A percentile compares a stretch with the other conserved stretches of the same genome.
Evolutionary conservation across 2,797 vertebrate genomes (phyloP).

Genomic region (Halcyon smyrnensis): DNA sequence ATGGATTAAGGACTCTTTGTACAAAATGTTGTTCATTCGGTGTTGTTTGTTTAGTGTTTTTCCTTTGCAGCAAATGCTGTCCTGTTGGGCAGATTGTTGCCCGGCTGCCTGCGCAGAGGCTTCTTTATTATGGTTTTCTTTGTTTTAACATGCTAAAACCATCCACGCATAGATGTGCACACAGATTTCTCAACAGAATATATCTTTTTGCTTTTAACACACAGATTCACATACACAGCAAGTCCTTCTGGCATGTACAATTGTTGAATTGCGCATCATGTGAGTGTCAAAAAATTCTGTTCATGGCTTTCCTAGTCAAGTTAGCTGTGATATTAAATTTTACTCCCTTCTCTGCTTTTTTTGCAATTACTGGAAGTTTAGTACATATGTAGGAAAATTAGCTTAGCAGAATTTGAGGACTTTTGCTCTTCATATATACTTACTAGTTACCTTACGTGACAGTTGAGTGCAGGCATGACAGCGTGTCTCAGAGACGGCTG

Average conservation of each 20-base stretch:
- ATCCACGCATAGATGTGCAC: fast-evolving
- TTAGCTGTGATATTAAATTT: neutral
- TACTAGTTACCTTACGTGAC: neutral
- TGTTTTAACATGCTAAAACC: neutral
- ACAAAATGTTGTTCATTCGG: neutral
- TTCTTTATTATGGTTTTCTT: neutral
- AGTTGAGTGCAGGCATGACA: neutral
- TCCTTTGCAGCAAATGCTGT: neutral
- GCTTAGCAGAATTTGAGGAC: neutral
- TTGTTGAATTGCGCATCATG: neutral
- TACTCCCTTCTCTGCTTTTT: neutral
- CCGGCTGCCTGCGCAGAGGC: neutral
- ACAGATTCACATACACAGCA: neutral
- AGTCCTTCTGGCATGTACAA: neutral
- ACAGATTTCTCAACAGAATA: neutral
- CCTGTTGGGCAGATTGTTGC: neutral
- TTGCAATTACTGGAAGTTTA: neutral
- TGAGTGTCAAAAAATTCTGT: neutral
- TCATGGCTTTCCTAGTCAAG: neutral
- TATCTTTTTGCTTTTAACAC: neutral
- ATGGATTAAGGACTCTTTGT: neutral
- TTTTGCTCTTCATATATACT: neutral
- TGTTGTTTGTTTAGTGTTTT: neutral
- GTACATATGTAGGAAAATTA: neutral
- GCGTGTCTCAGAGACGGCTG: neutral